Evolutionary conservation across 2,888 invertebrate genomes (phyloP).

Genomic region (Torymus texanus): DNA sequence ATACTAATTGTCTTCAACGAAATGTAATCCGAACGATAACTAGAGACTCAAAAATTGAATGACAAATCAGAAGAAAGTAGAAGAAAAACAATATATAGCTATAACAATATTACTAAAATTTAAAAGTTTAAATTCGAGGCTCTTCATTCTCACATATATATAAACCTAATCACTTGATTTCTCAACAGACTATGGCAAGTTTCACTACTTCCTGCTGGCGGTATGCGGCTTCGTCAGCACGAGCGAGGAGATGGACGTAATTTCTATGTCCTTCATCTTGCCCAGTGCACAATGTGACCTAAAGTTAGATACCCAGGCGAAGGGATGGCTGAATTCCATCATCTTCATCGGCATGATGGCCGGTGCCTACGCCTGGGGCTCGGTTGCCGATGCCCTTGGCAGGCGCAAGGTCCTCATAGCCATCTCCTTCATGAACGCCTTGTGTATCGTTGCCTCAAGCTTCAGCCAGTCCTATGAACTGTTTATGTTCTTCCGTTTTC

Average conservation of each 20-base stretch:
- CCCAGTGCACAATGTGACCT: conserved; percentile 96
- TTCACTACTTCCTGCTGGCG: conserved; percentile 91
- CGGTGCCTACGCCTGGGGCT: conserved; percentile 95
- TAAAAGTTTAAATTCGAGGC: too few relatives aligned
- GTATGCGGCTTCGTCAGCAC: conserved; percentile 96
- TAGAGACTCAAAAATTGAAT: too few relatives aligned
- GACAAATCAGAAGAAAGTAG: too few relatives aligned
- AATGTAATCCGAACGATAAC: too few relatives aligned
- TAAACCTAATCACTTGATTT: neutral
- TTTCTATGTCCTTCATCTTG: conserved; percentile 95
- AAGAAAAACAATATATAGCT: too few relatives aligned
- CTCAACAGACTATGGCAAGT: conserved; percentile 86
- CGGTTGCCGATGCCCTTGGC: conserved; percentile 91
- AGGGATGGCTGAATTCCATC: conserved; percentile 88
- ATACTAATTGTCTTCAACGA: too few relatives aligned
- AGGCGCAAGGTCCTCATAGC: conserved; percentile 91
- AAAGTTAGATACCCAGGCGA: conserved; percentile 88
- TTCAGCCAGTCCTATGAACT: conserved; percentile 91
- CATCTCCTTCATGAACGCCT: conserved; percentile 91
- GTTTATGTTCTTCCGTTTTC: conserved; percentile 92
- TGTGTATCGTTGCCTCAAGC: conserved; percentile 93
- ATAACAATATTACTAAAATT: too few relatives aligned
- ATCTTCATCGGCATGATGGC: conserved; percentile 95
- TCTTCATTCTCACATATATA: too few relatives aligned
- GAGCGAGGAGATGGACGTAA: conserved; percentile 97